phyloP scores from a whole-genome alignment of 92 coral and sea anemone species.

The Palythoa grandis region DNA sequence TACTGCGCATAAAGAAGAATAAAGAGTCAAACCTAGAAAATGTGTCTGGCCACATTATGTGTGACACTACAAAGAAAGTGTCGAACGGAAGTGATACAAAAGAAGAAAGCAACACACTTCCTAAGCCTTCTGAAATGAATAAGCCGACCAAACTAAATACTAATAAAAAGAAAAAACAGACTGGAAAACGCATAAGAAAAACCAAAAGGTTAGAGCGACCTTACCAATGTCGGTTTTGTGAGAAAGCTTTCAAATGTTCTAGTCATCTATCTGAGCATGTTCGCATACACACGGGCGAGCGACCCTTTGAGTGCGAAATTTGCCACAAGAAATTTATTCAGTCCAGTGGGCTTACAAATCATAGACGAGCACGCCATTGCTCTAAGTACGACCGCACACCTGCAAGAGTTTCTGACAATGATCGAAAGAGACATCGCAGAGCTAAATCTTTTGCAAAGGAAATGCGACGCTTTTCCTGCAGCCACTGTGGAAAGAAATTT shows the following conservation, averaged over 20 bases:
- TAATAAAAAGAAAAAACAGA: background rate
- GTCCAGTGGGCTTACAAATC: slow-evolving; percentile 27
- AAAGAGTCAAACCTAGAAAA: background rate
- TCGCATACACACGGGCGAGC: slow-evolving; percentile 27
- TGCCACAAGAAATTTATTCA: slow-evolving; percentile 33
- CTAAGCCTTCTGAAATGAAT: background rate
- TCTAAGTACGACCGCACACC: background rate
- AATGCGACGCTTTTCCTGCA: slow-evolving; percentile 30
- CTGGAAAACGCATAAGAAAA: background rate
- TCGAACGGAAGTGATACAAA: background rate
- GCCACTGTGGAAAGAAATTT: slow-evolving; percentile 20
- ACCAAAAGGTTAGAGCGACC: slow-evolving; percentile 3
- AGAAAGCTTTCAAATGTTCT: slow-evolving; percentile 25
- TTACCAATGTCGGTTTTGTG: slow-evolving; percentile 5
- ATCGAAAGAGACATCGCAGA: background rate
- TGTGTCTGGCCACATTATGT: background rate
- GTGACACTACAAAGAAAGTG: background rate
- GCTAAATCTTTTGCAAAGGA: background rate
- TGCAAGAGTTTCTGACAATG: background rate
- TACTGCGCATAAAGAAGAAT: background rate
- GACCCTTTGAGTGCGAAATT: slow-evolving; percentile 21
- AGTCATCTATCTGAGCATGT: slow-evolving; percentile 26
- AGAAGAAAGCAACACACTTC: background rate
- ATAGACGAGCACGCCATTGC: background rate
- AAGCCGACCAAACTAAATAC: background rate